phyloP scores from a whole-genome alignment of 2,888 invertebrate genomes.

The Cephus spinipes region DNA sequence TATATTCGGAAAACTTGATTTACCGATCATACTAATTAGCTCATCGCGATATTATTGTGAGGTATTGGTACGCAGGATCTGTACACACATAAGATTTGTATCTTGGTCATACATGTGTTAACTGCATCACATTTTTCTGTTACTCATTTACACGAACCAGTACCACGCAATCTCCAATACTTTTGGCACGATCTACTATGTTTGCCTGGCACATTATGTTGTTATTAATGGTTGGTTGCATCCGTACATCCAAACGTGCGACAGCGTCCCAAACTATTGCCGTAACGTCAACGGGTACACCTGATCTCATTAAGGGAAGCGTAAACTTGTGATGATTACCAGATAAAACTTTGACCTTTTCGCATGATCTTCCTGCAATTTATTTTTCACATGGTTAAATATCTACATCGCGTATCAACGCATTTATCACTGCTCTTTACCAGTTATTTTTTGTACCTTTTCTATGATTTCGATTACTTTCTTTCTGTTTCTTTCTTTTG shows the following conservation, averaged over 20 bases:
- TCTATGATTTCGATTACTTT: background rate
- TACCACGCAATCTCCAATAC: background rate
- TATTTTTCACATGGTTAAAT: background rate
- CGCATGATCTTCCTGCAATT: background rate
- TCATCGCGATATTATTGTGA: background rate
- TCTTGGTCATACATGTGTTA: background rate
- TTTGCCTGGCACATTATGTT: constrained; percentile 3
- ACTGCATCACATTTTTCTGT: background rate
- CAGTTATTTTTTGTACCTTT: background rate
- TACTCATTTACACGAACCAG: background rate
- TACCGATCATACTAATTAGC: background rate
- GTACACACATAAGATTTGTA: background rate
- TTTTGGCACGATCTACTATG: background rate
- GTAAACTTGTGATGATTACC: background rate
- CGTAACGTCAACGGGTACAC: background rate
- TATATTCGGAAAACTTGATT: background rate
- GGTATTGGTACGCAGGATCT: background rate
- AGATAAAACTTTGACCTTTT: background rate
- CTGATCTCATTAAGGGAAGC: background rate
- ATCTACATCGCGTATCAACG: background rate
- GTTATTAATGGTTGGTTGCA: background rate
- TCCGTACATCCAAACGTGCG: background rate
- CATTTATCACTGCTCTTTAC: background rate
- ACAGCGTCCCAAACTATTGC: background rate
- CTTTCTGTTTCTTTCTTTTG: background rate